Conservation (phyloP, 1,140 invertebrate species). For the Micrasema longulum region DNA sequence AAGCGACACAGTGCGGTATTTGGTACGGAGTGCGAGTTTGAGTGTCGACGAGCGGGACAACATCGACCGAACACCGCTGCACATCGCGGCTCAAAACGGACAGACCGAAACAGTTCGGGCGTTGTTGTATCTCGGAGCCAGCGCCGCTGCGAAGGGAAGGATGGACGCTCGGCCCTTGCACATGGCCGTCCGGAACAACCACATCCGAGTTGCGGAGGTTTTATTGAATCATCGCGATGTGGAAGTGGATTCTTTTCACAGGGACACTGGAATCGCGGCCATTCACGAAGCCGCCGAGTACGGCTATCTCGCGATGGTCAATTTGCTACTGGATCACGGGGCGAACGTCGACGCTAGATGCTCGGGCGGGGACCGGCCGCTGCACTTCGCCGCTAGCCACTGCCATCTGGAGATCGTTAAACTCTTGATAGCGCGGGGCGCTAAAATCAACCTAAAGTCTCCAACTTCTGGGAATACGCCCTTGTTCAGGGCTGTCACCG, state of each 20-base stretch:
- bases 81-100: constrained; percentile 3
- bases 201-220: not conserved
- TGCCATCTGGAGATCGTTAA: constrained; percentile 11
- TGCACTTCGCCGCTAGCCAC: constrained; percentile 2
- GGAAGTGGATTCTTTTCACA: not conserved
- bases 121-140: constrained; percentile 6
- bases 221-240: not conserved
- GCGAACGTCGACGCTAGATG: constrained; percentile 9
- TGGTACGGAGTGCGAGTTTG: not conserved
- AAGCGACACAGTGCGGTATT: not conserved
- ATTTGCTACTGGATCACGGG: not conserved
- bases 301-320: not conserved
- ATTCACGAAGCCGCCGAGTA: constrained; percentile 7
- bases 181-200: not conserved
- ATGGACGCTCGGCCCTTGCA: not conserved
- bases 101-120: not conserved
- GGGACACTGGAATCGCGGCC: not conserved
- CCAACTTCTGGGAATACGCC: not conserved
- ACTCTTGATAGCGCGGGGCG: not conserved
- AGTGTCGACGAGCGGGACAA: not conserved
- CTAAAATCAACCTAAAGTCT: not conserved
- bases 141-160: not conserved
- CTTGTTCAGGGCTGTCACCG: not conserved
- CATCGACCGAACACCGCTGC: not conserved
- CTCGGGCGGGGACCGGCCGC: not conserved